These are phyloP conservation scores for Odontamblyopus lacepedii DNA, from an alignment of 2,797 vertebrate genomes.

Conservation along the genomic window DNA sequence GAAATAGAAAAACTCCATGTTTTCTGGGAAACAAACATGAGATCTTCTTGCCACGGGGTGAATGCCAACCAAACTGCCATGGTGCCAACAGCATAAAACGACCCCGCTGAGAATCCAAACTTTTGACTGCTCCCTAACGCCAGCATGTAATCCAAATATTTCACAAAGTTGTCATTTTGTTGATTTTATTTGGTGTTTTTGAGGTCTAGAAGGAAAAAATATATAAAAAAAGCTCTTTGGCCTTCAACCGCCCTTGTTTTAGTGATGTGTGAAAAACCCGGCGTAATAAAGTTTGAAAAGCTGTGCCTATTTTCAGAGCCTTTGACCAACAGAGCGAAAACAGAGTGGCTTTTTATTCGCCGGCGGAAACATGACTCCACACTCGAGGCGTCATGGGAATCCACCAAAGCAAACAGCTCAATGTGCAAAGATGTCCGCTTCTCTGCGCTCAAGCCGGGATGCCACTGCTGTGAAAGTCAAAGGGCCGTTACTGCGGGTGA, in stretches of 20 bases:
- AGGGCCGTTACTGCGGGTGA: slow-evolving; percentile 76
- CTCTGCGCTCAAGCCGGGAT: slow-evolving; percentile 74
- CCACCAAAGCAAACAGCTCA: slow-evolving; percentile 81
- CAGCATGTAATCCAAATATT: slow-evolving; percentile 20
- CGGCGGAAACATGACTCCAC: slow-evolving; percentile 74
- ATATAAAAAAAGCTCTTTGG: slow-evolving; percentile 17
- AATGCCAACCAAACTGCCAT: not conserved
- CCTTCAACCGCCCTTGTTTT: slow-evolving; percentile 52
- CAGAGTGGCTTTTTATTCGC: slow-evolving; percentile 76
- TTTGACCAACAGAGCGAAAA: slow-evolving; percentile 72
- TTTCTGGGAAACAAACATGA: not conserved
- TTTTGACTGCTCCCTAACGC: slow-evolving; percentile 7
- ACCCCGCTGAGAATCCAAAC: not conserved
- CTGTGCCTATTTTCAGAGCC: slow-evolving; percentile 76
- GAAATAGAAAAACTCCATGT: not conserved
- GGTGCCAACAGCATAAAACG: not conserved
- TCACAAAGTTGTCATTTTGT: slow-evolving; percentile 24
- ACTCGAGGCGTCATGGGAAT: slow-evolving; percentile 81
- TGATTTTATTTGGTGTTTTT: slow-evolving; percentile 39
- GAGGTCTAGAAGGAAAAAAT: slow-evolving; percentile 39
- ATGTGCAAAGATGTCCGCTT: slow-evolving; percentile 76
- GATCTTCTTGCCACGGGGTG: not conserved
- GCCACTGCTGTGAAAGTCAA: slow-evolving; percentile 76
- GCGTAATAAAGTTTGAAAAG: slow-evolving; percentile 73
- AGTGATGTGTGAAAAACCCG: slow-evolving; percentile 73